Evolutionary conservation across 2,888 invertebrate species (phyloP), one percentile per base, ranked within the genome.

Genomic region (Sthenelais limicola): DNA sequence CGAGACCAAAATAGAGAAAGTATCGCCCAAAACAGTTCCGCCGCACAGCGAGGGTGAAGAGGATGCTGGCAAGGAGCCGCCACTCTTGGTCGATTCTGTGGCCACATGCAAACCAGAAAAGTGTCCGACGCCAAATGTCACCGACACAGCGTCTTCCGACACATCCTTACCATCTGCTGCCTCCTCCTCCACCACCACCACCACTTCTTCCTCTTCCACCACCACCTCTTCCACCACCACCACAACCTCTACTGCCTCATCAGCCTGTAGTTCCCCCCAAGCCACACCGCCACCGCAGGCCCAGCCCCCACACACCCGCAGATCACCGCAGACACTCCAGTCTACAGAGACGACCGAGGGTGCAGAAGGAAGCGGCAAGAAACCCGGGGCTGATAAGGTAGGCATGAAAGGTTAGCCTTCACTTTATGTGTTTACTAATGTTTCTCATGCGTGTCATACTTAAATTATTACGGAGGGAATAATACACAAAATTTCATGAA

Each of bases 311-410:
- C 21, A 7, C 21, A n/a, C 21, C 4, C 30, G 9, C 28, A 7
- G 4, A n/a, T n/a, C 54, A 5, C 26, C 26, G 54, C 30, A 7
- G 30, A 9, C 26, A 5, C 26, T 32, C 1, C 4, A n/a, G n/a
- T n/a, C 26, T 7, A 32, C 30, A 7, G 30, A 9, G 9, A 5
- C 26, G 30, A 1, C 4, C 4, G 51, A n/a, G 51, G 62, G 38
- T 24, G 62, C 35, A 7, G 21, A 62, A 43, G 62, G 62, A 62
- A 43, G 62, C 35, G 38, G 9, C 38, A 35, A 43, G 38, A 62
- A 43, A 62, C 62, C 62, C n/a, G n/a, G n/a, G 62, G 62, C 62
- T 62, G 62, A 62, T 21, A 62, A 62, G 62, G 62, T 62, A 62
- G 62, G 62, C 62, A 62, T 24, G 38, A 62, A 62, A 62, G 62